A percentile compares a stretch with the other conserved stretches of the same genome.
These are phyloP conservation scores for Oscheius sp. DNA, from an alignment of 2,888 invertebrate species.

Conservation along the genomic window DNA sequence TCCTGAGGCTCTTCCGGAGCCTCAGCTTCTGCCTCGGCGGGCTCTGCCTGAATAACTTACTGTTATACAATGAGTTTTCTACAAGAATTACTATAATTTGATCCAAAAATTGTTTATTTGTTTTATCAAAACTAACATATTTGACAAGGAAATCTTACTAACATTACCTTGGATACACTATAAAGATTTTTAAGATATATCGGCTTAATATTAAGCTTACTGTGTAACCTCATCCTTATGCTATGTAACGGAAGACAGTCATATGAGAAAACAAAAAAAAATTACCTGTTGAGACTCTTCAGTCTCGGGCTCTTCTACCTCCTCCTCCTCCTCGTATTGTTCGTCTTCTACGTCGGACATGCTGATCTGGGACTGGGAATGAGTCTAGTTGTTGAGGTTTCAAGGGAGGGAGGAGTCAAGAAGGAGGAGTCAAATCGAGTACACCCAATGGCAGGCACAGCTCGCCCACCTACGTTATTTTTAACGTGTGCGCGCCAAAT, in stretches of 20 bases:
- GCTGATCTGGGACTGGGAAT: constrained; percentile 30
- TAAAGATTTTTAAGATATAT: too few relatives aligned
- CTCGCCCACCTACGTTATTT: constrained; percentile 32
- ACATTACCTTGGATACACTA: too few relatives aligned
- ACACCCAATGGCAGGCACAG: constrained; percentile 14
- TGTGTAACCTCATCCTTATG: too few relatives aligned
- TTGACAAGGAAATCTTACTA: too few relatives aligned
- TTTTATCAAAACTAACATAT: too few relatives aligned
- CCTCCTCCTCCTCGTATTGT: constrained; percentile 60
- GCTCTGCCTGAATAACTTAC: not conserved
- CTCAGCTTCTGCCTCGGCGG: not conserved
- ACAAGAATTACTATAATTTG: too few relatives aligned
- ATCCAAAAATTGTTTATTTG: too few relatives aligned
- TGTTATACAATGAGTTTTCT: too few relatives aligned
- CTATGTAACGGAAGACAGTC: not conserved
- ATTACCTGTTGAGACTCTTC: constrained; percentile 36
- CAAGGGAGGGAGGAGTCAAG: constrained; percentile 15
- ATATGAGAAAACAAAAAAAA: not conserved
- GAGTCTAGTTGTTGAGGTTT: constrained; percentile 20
- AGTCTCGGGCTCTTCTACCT: constrained; percentile 57
- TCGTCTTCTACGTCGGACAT: constrained; percentile 69
- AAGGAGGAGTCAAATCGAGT: constrained; percentile 17
- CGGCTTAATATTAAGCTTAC: too few relatives aligned
- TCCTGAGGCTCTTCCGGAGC: not conserved
- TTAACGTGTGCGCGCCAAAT: constrained; percentile 27